Base-by-base conservation (phyloP, 2,113 vertebrate species). In the Probosciger aterrimus region DNA sequence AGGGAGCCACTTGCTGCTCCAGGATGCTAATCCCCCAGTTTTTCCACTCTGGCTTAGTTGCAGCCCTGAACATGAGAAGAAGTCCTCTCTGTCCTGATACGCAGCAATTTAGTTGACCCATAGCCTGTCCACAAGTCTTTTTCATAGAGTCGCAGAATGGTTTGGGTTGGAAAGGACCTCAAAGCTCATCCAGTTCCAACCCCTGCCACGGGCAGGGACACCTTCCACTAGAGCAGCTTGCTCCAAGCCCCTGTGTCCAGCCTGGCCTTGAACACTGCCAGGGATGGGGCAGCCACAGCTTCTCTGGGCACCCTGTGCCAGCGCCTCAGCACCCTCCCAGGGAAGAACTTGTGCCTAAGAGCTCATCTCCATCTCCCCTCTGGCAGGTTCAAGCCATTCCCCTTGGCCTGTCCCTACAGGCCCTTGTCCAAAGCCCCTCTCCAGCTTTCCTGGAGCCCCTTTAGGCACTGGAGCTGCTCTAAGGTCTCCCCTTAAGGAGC, bases 71-170 rank as follows among this genome's bases (percentile, higher is more conserved):
- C 14, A 14, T 4, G 20, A 46, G 49, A 16, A 17, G 59, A 47
- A 16, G n/a, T 25, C 16, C 24, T 23, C 7, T 43, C 25, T 49
- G 22, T 41, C 23, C n/a, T 3, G 1, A 9, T 18, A 31, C 19
- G 17, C n/a, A 55, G 37, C 0, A 4, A 69, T 20, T 33, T 8
- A 4, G 5, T 0, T 43, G 52, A 46, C 10, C 37, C 25, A 8
- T 3, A 39, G 24, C 3, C 23, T 30, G 17, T 64, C 14, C 20
- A 8, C 10, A 5, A 59, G 18, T 3, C 25, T 59, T 59, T n/a
- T 22, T 59, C 33, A n/a, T 23, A n/a, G 55, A 59, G 4, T 15
- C 33, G 14, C 20, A 59, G 33, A 23, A 14, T 57, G 20, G 20
- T n/a, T 59, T n/a, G 22, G 33, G 20, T n/a, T n/a, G 55, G 53